Percentiles rank a stretch among this genome's conserved stretches.
Evolutionary conservation across 1,140 invertebrate species (phyloP).

Genomic region (Platorchestia sp.): DNA sequence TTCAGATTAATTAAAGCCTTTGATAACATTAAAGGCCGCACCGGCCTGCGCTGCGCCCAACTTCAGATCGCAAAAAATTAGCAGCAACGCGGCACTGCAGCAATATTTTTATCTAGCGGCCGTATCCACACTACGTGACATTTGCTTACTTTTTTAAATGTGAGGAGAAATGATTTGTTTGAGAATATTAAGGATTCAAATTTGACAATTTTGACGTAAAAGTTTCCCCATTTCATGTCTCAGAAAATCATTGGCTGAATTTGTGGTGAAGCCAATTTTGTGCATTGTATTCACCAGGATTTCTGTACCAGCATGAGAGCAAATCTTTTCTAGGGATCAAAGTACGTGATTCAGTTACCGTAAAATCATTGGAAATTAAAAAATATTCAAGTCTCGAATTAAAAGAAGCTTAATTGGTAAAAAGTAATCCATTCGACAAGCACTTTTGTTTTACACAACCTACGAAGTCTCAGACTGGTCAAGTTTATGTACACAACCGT

Average conservation of each 20-base stretch:
- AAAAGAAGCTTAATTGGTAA: too few relatives aligned
- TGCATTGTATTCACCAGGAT: neutral
- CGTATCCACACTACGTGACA: neutral
- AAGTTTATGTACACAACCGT: too few relatives aligned
- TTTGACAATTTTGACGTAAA: neutral
- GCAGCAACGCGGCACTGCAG: neutral
- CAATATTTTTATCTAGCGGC: too few relatives aligned
- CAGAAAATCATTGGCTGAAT: neutral
- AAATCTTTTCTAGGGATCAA: neutral
- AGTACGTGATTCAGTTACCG: neutral
- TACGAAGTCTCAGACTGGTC: too few relatives aligned
- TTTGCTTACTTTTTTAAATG: neutral
- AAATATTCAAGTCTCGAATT: too few relatives aligned
- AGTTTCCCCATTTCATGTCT: neutral
- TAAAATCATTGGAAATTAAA: too few relatives aligned
- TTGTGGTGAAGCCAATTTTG: neutral
- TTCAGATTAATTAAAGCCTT: conserved; percentile 5
- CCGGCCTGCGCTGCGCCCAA: neutral
- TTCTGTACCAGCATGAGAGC: neutral
- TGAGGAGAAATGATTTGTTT: too few relatives aligned
- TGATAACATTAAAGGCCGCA: neutral
- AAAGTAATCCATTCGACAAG: too few relatives aligned
- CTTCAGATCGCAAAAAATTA: neutral
- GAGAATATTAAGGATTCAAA: neutral
- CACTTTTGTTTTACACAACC: too few relatives aligned